Conservation (phyloP, 2,797 vertebrate species). For the Melanotaenia maccullochi region DNA sequence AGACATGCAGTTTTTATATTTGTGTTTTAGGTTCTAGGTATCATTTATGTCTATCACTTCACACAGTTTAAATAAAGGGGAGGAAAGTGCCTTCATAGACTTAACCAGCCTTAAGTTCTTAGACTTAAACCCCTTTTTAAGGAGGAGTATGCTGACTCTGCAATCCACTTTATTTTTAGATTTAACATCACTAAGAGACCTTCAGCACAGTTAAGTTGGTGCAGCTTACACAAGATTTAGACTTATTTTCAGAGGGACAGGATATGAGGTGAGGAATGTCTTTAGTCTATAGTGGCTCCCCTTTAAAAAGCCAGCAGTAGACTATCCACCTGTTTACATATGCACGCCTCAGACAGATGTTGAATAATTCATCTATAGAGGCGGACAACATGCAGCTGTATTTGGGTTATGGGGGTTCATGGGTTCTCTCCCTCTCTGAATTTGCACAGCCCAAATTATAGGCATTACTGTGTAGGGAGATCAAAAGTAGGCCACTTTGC, state of each 20-base stretch:
- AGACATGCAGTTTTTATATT: neutral
- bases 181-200: conserved; percentile 52
- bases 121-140: conserved; percentile 41
- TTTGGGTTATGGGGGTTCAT: conserved; percentile 77
- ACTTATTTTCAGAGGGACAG: conserved; percentile 39
- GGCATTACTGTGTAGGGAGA: conserved; percentile 72
- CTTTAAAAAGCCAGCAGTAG: conserved; percentile 62
- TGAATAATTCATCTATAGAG: conserved; percentile 80
- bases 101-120: conserved; percentile 26
- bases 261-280: conserved; percentile 51
- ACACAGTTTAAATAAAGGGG: neutral
- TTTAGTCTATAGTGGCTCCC: conserved; percentile 47
- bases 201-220: conserved; percentile 40
- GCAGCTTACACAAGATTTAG: conserved; percentile 50
- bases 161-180: conserved; percentile 29
- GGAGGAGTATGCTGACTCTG: conserved; percentile 16
- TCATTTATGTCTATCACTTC: conserved; percentile 28
- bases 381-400: conserved; percentile 79
- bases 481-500: conserved; percentile 75
- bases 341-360: conserved; percentile 79
- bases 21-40: conserved; percentile 15
- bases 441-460: conserved; percentile 67
- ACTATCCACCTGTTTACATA: conserved; percentile 76
- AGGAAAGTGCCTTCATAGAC: conserved; percentile 31
- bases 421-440: conserved; percentile 48